phyloP scores from a whole-genome alignment of 2,888 invertebrate genomes.

The Phoenoteleia sp. region DNA sequence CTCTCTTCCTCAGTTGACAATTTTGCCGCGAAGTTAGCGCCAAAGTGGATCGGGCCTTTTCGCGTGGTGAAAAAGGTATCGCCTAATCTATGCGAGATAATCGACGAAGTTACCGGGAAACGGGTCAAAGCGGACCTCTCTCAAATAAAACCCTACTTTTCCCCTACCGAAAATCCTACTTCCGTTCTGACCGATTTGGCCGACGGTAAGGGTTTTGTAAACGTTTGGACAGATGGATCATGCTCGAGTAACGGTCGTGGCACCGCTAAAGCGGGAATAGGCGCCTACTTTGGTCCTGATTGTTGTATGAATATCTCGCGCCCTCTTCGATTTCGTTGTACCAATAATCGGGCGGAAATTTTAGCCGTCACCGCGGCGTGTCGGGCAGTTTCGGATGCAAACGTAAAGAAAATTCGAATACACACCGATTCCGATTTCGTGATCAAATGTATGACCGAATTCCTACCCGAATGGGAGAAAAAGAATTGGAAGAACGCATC shows the following conservation, averaged over 20 bases:
- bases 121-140: background rate
- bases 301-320: background rate
- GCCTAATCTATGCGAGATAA: background rate
- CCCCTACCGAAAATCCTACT: background rate
- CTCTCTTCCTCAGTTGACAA: no score
- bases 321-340: background rate
- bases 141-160: conserved; percentile 5
- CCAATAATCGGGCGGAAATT: conserved; percentile 15
- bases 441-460: background rate
- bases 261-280: background rate
- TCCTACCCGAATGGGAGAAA: background rate
- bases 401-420: background rate
- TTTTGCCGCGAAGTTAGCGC: background rate
- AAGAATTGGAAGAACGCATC: background rate
- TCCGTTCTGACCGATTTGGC: background rate
- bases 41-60: background rate
- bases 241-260: background rate
- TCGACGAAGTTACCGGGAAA: background rate
- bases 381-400: background rate
- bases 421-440: conserved; percentile 21
- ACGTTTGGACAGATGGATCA: conserved; percentile 18
- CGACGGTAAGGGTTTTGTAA: background rate
- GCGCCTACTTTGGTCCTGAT: conserved; percentile 5
- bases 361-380: background rate
- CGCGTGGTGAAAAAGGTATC: background rate